Base-by-base conservation (phyloP, 2,888 invertebrate species). In the Parnassius apollo region DNA sequence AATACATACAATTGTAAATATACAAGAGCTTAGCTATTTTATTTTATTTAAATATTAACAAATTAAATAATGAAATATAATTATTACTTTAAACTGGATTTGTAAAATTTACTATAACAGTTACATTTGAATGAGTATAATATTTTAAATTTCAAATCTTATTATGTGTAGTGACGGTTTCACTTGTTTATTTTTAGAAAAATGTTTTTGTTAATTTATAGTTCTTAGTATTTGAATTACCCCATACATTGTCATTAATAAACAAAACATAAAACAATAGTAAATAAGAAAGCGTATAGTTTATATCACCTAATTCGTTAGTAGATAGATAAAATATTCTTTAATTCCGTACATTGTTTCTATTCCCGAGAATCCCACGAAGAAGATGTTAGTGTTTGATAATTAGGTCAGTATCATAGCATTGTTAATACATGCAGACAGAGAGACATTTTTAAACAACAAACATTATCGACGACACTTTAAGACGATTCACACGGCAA, bases 401-500 rank as follows among this genome's bases (percentile, higher is more conserved):
- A 63, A 59, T 52, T 22, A 42, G 13, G 56, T 25, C 46, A 59
- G 50, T 46, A 59, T 42, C 45, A 46, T 22, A 63, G 63, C 59
- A 59, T 63, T 56, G 63, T 63, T 63, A 63, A 63, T 59, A 59
- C 59, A 56, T 42, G 50, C 63, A 51, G 59, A 63, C 56, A 63
- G 45, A 48, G 25, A 51, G 48, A 59, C 22, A 46, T 52, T 56
- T 57, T 59, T 44, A 63, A 63, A 59, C 59, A 63, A 42, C 56
- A 52, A 55, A 56, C 59, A 59, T 57, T 35, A 59, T 42, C 51
- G 59, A 59, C 59, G 63, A 68, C 57, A 67, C 50, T 66, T 61
- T 59, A 67, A 65, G 68, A 69, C 69, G 61, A 56, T 65, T 69
- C 67, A 70, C 67, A 75, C 68, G 69, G 63, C 70, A 71, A 68